These are phyloP conservation scores for Himantopus leucocephalus DNA, from an alignment of 2,113 vertebrate species.

Conservation along the genomic window DNA sequence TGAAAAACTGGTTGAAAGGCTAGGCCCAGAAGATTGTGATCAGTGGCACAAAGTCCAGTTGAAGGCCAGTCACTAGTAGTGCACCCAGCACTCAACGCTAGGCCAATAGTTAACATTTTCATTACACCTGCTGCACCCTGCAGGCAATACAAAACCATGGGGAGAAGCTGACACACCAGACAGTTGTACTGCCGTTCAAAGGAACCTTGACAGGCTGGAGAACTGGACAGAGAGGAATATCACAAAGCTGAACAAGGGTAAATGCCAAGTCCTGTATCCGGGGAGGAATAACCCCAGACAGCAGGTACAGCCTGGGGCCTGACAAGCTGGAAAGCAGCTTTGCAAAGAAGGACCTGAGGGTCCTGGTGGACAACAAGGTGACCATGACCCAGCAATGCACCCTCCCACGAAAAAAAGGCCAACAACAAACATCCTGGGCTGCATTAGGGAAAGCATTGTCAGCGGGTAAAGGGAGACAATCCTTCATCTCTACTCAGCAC, in stretches of 20 bases:
- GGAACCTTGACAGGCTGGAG: not conserved
- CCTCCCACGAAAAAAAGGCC: not conserved
- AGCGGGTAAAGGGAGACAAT: not conserved
- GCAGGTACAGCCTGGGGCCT: not conserved
- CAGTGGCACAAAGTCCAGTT: not conserved
- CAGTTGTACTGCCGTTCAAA: not conserved
- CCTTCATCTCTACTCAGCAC: not conserved
- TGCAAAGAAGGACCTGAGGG: not conserved
- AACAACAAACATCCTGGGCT: not conserved
- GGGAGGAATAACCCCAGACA: not conserved
- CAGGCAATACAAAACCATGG: not conserved
- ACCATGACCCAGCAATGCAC: not conserved
- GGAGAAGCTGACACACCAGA: not conserved
- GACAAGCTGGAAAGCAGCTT: not conserved
- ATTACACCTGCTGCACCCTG: not conserved
- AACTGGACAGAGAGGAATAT: not conserved
- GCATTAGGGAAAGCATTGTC: not conserved
- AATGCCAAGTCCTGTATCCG: not conserved
- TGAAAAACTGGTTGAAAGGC: not conserved
- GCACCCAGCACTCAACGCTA: not conserved
- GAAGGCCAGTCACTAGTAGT: not conserved
- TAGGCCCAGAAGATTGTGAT: not conserved
- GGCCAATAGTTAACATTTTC: not conserved
- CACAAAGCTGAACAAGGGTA: not conserved
- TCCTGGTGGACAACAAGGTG: not conserved